Conservation (phyloP, 1,140 invertebrate species). For the Andrena cerasifolii region DNA sequence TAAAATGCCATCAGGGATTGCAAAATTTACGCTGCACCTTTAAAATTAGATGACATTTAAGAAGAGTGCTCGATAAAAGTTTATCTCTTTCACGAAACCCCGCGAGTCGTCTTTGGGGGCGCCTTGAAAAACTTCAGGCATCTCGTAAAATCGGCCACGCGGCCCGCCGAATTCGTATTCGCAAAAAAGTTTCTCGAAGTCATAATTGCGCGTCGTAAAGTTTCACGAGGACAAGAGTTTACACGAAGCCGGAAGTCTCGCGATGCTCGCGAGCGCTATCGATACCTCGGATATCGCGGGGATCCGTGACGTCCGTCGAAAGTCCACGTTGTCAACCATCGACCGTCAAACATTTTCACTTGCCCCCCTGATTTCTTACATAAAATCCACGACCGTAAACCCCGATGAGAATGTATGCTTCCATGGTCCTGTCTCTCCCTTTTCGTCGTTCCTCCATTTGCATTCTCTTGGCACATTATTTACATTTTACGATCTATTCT, state of each 20-base stretch:
- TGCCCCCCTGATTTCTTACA: constrained; percentile 26
- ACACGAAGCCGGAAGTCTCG: constrained; percentile 38
- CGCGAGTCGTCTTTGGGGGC: neutral
- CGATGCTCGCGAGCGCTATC: constrained; percentile 10
- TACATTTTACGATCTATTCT: neutral
- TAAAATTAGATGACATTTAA: neutral
- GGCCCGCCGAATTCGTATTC: neutral
- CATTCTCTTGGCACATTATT: too few relatives aligned
- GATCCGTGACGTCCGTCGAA: constrained; percentile 1
- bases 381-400: constrained; percentile 10
- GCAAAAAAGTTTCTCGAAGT: constrained; percentile 24
- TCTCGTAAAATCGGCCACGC: neutral
- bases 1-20: neutral
- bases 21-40: neutral
- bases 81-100: neutral
- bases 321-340: constrained; percentile 9
- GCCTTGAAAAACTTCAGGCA: neutral
- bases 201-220: constrained; percentile 54
- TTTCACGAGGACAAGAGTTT: constrained; percentile 39
- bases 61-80: neutral
- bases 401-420: constrained; percentile 22
- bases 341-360: constrained; percentile 21
- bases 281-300: constrained; percentile 17
- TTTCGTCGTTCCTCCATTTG: too few relatives aligned
- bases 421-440: neutral